Evolutionary conservation across 1,140 invertebrate species (phyloP).

Genomic region (Melanaphis sacchari): DNA sequence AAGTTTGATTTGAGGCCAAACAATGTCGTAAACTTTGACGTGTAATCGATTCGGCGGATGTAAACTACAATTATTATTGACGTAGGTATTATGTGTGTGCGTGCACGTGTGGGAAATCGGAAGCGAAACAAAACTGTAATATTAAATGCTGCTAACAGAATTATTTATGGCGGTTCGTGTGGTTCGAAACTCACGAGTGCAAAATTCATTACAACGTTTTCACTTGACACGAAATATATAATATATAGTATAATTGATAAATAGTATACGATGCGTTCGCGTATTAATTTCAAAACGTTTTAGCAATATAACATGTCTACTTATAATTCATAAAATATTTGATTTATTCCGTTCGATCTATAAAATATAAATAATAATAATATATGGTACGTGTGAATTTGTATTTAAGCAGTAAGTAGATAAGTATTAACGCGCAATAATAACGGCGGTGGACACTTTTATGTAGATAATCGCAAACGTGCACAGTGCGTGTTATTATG

Average conservation of each 20-base stretch:
- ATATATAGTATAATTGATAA: background rate
- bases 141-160: background rate
- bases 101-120: background rate
- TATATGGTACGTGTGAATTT: background rate
- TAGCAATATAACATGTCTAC: background rate
- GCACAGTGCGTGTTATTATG: background rate
- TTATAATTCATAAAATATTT: background rate
- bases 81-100: background rate
- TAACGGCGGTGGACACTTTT: background rate
- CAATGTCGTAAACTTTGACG: background rate
- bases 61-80: background rate
- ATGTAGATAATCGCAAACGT: background rate
- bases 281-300: background rate
- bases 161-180: background rate
- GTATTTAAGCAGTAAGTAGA: background rate
- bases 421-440: too few species aligned
- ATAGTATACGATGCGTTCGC: background rate
- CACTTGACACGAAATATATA: background rate
- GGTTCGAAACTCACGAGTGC: background rate
- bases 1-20: background rate
- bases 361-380: background rate
- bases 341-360: background rate
- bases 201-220: slow-evolving; percentile 15
- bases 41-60: slow-evolving; percentile 1
- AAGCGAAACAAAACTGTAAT: background rate